Evolutionary conservation across 2,113 vertebrate species (phyloP).

Genomic region (Ailurus styani): DNA sequence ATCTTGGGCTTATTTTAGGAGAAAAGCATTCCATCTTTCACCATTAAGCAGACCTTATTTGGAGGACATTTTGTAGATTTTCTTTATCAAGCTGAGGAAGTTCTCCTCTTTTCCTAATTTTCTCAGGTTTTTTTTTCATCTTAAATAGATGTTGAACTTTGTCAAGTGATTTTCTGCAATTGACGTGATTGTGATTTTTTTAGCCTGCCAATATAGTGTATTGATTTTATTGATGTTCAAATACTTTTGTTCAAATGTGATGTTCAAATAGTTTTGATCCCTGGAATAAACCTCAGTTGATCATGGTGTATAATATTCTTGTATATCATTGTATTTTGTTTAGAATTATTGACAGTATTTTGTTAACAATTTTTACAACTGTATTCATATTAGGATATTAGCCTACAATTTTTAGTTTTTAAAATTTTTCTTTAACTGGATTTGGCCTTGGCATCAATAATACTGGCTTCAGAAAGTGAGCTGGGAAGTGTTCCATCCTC

Average conservation of each 20-base stretch:
- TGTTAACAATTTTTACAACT: neutral
- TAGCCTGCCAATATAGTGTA: too few relatives aligned
- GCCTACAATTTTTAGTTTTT: neutral
- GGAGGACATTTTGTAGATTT: neutral
- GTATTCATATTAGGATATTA: neutral
- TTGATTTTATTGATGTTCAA: neutral
- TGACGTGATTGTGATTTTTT: too few relatives aligned
- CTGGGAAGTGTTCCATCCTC: neutral
- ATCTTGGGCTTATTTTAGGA: neutral
- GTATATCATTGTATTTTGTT: neutral
- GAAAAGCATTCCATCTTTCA: accelerated
- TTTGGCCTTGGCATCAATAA: neutral
- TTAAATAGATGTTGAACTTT: neutral
- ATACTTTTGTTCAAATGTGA: neutral
- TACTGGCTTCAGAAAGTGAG: neutral
- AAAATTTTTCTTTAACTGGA: neutral
- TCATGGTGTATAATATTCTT: accelerated
- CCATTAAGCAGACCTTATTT: accelerated
- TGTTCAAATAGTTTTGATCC: neutral
- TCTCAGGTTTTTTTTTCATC: neutral
- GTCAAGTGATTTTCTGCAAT: neutral
- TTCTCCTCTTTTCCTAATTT: too few relatives aligned
- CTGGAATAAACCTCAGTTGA: neutral
- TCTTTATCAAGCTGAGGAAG: neutral
- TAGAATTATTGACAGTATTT: neutral